A percentile compares a stretch with the other conserved stretches of the same genome.
phyloP scores from a whole-genome alignment of 2,113 vertebrate genomes.

The Mesocricetus auratus region DNA sequence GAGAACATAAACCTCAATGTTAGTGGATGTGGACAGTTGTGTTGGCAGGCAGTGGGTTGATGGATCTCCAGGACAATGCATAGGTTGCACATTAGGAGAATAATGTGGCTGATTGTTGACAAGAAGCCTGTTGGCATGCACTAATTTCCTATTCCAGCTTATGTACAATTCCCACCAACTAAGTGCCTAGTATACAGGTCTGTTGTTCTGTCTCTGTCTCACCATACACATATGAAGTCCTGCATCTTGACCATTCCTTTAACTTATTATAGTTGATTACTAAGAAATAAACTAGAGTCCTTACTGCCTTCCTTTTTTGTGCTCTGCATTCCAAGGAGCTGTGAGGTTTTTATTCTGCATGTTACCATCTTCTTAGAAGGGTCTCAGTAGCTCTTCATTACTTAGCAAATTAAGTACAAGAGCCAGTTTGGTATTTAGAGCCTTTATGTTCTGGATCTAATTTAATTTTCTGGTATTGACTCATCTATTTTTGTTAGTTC shows the following conservation, averaged over 20 bases:
- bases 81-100: neutral
- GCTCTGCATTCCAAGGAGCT: neutral
- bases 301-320: neutral
- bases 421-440: neutral
- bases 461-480: neutral
- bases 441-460: neutral
- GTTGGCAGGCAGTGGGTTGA: no score
- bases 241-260: neutral
- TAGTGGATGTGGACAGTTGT: neutral
- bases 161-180: accelerated
- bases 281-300: neutral
- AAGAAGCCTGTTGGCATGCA: neutral
- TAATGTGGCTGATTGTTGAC: neutral
- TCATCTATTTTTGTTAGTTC: neutral
- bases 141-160: neutral
- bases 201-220: neutral
- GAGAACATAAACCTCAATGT: neutral
- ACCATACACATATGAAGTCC: neutral
- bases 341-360: neutral
- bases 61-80: neutral
- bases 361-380: neutral
- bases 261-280: neutral
- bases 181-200: neutral
- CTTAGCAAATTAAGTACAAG: constrained; percentile 9
- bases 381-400: neutral